Evolutionary conservation across 2,113 vertebrate species (phyloP).

Genomic region (Pogona vitticeps): DNA sequence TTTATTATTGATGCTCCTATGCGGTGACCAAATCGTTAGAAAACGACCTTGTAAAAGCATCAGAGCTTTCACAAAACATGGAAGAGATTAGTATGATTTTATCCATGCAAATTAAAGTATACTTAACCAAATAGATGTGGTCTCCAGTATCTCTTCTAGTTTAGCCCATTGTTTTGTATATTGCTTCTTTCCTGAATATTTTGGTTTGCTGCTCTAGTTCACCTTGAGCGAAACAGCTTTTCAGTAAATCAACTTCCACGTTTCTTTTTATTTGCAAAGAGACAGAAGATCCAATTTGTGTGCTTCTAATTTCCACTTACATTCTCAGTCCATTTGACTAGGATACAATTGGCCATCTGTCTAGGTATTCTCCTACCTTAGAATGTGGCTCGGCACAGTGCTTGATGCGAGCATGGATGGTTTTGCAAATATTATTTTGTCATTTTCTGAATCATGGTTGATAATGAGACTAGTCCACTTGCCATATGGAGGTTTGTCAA

Average conservation of each 20-base stretch:
- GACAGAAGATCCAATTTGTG: constrained; percentile 14
- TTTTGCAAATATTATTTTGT: constrained; percentile 52
- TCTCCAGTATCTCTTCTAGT: background rate
- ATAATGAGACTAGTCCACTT: constrained; percentile 41
- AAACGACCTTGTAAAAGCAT: background rate
- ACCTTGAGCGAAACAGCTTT: background rate
- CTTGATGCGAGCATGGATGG: constrained; percentile 31
- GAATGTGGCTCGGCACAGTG: constrained; percentile 19
- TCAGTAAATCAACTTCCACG: constrained; percentile 26
- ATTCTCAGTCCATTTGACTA: constrained; percentile 40
- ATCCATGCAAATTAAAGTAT: background rate
- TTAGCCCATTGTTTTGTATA: background rate
- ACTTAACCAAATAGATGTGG: background rate
- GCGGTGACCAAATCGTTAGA: background rate
- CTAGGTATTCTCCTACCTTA: constrained; percentile 3
- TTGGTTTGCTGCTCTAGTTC: background rate
- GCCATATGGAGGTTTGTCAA: background rate
- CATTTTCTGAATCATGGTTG: constrained; percentile 27
- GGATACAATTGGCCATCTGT: constrained; percentile 47
- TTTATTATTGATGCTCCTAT: background rate
- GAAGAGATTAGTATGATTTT: background rate
- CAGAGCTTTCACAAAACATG: background rate
- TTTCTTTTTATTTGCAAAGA: constrained; percentile 15
- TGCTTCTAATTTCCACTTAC: constrained; percentile 1
- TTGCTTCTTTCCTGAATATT: background rate